phyloP scores from a whole-genome alignment of 1,140 invertebrate genomes.

The Pogonognathellus flavescens region DNA sequence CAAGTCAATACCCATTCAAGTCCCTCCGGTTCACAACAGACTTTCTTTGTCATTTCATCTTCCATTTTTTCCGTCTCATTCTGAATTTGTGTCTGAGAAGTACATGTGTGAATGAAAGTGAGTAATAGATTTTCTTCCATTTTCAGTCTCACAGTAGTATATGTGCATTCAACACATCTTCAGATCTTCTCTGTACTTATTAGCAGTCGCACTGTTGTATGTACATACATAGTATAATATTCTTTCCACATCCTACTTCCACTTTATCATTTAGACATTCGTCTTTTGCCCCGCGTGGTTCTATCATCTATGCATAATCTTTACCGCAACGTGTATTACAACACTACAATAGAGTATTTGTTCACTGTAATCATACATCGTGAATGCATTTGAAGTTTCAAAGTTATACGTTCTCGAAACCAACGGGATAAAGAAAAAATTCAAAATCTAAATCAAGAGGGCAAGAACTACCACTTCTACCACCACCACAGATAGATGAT shows the following conservation, averaged over 20 bases:
- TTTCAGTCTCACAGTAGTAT: background rate
- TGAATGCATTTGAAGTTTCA: too few species aligned
- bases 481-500: background rate
- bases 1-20: background rate
- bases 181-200: too few species aligned
- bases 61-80: background rate
- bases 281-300: too few species aligned
- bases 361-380: too few species aligned
- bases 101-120: constrained; percentile 17
- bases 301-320: too few species aligned
- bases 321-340: too few species aligned
- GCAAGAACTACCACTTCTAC: constrained; percentile 22
- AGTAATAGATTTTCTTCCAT: background rate
- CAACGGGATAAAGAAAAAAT: constrained; percentile 25
- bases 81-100: background rate
- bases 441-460: constrained; percentile 32
- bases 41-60: background rate
- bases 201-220: too few species aligned
- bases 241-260: too few species aligned
- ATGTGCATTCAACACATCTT: too few species aligned
- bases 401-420: background rate
- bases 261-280: too few species aligned
- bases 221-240: too few species aligned
- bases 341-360: too few species aligned
- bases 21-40: background rate